Evolutionary conservation across 2,113 vertebrate species (phyloP).

Genomic region (Steatornis caripensis): DNA sequence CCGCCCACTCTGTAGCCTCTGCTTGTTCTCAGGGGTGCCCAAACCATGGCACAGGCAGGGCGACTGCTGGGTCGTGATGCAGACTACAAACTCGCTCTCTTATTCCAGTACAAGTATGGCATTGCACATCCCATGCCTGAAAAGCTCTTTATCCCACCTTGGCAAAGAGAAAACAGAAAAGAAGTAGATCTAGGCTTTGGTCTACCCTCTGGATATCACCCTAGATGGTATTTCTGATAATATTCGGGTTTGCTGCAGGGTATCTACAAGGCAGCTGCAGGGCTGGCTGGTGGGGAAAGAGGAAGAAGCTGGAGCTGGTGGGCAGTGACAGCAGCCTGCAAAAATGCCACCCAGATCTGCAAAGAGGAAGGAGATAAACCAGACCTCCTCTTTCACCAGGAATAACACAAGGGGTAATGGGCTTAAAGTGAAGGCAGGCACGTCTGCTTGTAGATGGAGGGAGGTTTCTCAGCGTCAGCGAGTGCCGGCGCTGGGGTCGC

Average conservation of each 20-base stretch:
- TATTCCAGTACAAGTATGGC: not conserved
- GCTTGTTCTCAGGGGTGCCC: not conserved
- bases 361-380: not conserved
- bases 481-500: fast-evolving
- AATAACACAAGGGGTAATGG: not conserved
- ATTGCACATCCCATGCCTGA: not conserved
- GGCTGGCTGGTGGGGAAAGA: not conserved
- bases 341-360: not conserved
- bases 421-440: not conserved
- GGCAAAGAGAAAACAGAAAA: not conserved
- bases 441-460: not conserved
- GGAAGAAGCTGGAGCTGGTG: not conserved
- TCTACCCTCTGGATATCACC: not conserved
- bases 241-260: not conserved
- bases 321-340: not conserved
- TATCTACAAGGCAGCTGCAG: not conserved
- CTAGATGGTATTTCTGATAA: not conserved
- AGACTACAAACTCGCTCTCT: not conserved
- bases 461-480: not conserved
- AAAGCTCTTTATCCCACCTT: not conserved
- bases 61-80: too few species aligned
- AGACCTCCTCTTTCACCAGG: not conserved
- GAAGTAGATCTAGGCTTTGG: not conserved
- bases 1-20: not conserved
- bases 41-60: not conserved